Conservation (phyloP, 2,797 vertebrate species). For the Manis pentadactyla region DNA sequence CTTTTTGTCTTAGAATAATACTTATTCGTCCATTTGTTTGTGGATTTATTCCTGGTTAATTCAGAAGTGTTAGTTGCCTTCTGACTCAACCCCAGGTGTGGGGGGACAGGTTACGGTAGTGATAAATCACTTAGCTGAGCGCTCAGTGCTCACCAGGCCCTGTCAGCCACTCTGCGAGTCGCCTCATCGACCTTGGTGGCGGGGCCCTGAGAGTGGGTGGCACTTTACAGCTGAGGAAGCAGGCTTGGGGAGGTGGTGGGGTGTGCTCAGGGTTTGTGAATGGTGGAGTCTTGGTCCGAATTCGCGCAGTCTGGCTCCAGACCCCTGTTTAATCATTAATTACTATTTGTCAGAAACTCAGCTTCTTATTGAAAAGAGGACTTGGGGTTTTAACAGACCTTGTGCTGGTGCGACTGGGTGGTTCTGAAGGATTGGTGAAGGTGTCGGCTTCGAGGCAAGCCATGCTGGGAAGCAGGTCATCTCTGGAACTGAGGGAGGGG, state of each 20-base stretch:
- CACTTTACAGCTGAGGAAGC: background rate
- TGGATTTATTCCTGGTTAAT: background rate
- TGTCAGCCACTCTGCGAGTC: fast-evolving
- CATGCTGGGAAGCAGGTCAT: background rate
- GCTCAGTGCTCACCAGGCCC: background rate
- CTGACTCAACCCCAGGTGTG: background rate
- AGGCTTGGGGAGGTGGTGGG: no score
- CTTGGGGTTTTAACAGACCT: no score
- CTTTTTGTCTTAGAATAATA: background rate
- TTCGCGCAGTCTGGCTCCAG: background rate
- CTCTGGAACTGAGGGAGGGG: background rate
- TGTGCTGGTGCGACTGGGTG: background rate
- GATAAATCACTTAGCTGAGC: fast-evolving
- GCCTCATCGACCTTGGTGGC: background rate
- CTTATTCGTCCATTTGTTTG: background rate
- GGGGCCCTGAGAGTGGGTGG: background rate
- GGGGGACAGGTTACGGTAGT: fast-evolving
- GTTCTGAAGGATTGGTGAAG: no score
- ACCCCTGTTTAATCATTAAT: fast-evolving
- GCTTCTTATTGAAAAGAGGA: background rate
- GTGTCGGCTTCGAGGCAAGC: background rate
- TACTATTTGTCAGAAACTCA: fast-evolving
- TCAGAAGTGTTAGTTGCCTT: background rate
- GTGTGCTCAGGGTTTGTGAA: background rate
- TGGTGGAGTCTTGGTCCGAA: fast-evolving